Conservation (phyloP, 2,797 vertebrate genomes). For the Adrianichthys oophorus region DNA sequence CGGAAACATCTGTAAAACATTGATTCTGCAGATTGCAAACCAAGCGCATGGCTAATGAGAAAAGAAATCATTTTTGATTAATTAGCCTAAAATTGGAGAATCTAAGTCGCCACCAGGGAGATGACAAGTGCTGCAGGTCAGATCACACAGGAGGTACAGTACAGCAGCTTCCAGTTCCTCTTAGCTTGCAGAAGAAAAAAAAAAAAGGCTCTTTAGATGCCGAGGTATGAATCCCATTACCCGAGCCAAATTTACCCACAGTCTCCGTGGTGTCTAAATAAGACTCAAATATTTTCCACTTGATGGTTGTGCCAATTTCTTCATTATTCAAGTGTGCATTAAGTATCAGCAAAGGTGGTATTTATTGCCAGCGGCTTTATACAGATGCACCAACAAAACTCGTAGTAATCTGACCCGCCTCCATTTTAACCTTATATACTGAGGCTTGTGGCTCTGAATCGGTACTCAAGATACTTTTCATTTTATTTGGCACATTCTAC, state of each 20-base stretch:
- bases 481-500: too few species aligned
- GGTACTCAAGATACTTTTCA: too few species aligned
- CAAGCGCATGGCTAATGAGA: constrained; percentile 83
- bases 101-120: constrained; percentile 70
- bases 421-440: too few species aligned
- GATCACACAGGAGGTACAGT: constrained; percentile 47
- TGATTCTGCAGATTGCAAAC: constrained; percentile 80
- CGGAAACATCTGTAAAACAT: constrained; percentile 85
- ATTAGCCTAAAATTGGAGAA: constrained; percentile 83
- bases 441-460: too few species aligned
- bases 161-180: constrained; percentile 37
- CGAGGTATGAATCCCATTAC: constrained; percentile 56
- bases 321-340: constrained; percentile 45
- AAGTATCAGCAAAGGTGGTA: constrained; percentile 32
- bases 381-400: constrained; percentile 7
- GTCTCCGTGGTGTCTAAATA: constrained; percentile 49
- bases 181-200: constrained; percentile 22
- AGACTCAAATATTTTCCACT: constrained; percentile 58
- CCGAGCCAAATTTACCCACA: constrained; percentile 44
- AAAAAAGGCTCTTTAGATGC: constrained; percentile 26
- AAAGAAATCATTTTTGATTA: constrained; percentile 87
- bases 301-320: constrained; percentile 28
- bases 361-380: constrained; percentile 33
- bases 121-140: constrained; percentile 68
- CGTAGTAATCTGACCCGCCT: too few species aligned